Evolutionary conservation across 35 echinoderm and acorn worm species (phyloP).

Genomic region (Lytechinus variegatus): DNA sequence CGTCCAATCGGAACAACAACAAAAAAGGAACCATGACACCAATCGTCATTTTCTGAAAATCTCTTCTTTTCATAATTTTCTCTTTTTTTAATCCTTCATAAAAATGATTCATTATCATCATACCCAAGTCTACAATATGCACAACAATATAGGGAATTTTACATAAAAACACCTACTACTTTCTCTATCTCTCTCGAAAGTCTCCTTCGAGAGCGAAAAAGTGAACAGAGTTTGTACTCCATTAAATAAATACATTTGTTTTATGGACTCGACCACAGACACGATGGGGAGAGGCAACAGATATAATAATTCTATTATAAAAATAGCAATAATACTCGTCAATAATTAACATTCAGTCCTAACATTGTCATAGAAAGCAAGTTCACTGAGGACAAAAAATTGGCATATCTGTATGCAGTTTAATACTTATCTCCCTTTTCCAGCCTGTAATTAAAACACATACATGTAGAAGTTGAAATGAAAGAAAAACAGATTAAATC

Average conservation of each 20-base stretch:
- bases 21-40: neutral
- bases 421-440: no score
- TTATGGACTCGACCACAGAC: neutral
- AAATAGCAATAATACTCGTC: no score
- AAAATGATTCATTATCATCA: neutral
- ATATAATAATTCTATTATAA: no score
- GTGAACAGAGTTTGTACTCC: neutral
- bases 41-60: neutral
- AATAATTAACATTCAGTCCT: no score
- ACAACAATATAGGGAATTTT: neutral
- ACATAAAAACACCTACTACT: neutral
- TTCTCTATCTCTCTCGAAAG: neutral
- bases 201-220: neutral
- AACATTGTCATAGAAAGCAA: no score
- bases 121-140: conserved; percentile 7
- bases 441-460: no score
- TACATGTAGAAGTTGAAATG: no score
- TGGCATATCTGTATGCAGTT: no score
- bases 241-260: neutral
- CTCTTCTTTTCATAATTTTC: neutral
- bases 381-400: no score
- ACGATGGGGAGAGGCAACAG: neutral
- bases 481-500: no score
- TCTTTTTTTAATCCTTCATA: conserved; percentile 8
- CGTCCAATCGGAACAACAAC: neutral